phyloP scores from a whole-genome alignment of 2,888 invertebrate species.

The Atrina japonica region DNA sequence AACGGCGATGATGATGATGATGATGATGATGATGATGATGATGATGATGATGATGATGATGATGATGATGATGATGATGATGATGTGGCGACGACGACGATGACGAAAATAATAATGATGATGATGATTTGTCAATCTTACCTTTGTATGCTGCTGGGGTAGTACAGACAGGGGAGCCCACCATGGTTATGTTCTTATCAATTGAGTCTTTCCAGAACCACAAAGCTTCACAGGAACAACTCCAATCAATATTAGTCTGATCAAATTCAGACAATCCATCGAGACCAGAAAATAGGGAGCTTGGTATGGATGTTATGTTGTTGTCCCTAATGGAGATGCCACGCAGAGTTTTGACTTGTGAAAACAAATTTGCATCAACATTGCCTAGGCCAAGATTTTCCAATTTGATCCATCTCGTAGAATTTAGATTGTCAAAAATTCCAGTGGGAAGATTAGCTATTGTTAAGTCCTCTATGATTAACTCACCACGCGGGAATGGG shows the following conservation, averaged over 20 bases:
- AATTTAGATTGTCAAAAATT: slow-evolving; percentile 9
- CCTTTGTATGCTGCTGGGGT: slow-evolving; percentile 21
- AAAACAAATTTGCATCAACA: slow-evolving; percentile 14
- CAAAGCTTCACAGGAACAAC: slow-evolving; percentile 23
- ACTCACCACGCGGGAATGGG: slow-evolving; percentile 29
- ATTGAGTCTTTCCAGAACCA: slow-evolving; percentile 7
- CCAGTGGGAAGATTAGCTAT: slow-evolving; percentile 14
- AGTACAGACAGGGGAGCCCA: slow-evolving; percentile 27
- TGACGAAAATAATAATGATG: no score
- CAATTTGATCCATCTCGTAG: slow-evolving; percentile 16
- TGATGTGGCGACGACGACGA: no score
- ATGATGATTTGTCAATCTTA: not conserved
- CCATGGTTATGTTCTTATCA: slow-evolving; percentile 11
- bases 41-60: no score
- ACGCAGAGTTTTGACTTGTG: slow-evolving; percentile 15
- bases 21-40: not conserved
- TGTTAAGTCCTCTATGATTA: slow-evolving; percentile 18
- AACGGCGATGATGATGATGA: no score
- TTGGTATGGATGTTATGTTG: slow-evolving; percentile 14
- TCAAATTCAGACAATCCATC: slow-evolving; percentile 26
- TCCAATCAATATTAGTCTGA: slow-evolving; percentile 20
- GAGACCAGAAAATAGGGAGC: slow-evolving; percentile 22
- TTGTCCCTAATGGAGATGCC: slow-evolving; percentile 22
- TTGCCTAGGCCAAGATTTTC: slow-evolving; percentile 29
- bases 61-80: no score